Conservation (phyloP, 2,113 vertebrate genomes). For the Calidris pygmaea region DNA sequence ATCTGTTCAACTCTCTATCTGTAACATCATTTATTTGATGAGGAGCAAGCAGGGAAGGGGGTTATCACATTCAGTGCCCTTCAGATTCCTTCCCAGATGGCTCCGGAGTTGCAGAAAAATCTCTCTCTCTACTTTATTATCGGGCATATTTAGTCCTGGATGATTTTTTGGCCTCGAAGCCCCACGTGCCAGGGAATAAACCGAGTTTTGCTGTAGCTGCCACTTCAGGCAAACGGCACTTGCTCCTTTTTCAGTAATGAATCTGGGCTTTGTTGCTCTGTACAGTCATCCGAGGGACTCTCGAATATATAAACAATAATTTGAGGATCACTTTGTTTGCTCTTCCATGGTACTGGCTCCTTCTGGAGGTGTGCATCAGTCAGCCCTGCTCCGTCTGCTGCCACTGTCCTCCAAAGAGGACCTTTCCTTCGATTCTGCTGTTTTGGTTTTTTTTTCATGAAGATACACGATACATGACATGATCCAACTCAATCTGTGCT, state of each 20-base stretch:
- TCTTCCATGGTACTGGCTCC: neutral
- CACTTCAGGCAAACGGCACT: neutral
- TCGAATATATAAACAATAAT: neutral
- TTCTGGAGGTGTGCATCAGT: neutral
- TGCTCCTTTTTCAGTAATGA: conserved; percentile 47
- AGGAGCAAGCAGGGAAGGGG: neutral
- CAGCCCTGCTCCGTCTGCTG: neutral
- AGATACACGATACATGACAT: fast-evolving
- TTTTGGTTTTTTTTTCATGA: neutral
- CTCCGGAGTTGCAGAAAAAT: neutral
- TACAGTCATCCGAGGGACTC: neutral
- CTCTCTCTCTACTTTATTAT: fast-evolving
- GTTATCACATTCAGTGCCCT: neutral
- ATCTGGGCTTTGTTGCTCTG: neutral
- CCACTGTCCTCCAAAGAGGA: neutral
- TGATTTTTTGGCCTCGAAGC: neutral
- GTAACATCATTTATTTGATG: neutral
- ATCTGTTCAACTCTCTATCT: neutral
- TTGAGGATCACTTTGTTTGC: neutral
- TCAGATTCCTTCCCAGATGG: neutral
- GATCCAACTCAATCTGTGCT: neutral
- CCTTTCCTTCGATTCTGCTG: neutral
- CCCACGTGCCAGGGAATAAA: neutral
- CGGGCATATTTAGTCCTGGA: fast-evolving
- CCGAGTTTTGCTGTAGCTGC: neutral